phyloP scores from a whole-genome alignment of 2,113 vertebrate species.

The Vulpes ferrilata region DNA sequence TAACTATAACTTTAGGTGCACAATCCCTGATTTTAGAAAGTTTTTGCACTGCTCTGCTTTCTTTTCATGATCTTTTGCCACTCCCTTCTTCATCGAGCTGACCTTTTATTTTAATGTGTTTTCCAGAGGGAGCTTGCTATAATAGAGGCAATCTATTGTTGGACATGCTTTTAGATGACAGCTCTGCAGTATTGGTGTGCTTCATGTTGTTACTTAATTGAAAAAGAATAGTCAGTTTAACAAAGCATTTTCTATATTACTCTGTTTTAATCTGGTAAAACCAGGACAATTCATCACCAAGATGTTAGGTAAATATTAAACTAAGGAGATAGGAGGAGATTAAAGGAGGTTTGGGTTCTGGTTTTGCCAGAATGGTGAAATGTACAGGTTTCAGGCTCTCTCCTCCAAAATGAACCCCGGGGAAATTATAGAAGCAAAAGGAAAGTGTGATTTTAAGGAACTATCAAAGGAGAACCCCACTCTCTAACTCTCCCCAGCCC shows the following conservation, averaged over 20 bases:
- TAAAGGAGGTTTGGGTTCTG: neutral
- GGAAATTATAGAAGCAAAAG: neutral
- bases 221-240: conserved; percentile 44
- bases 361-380: conserved; percentile 50
- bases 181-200: neutral
- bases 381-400: neutral
- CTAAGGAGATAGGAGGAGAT: neutral
- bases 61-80: conserved; percentile 30
- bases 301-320: conserved; percentile 46
- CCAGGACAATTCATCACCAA: neutral
- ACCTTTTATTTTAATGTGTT: conserved; percentile 53
- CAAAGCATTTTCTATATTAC: neutral
- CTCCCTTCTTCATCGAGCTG: conserved; percentile 44
- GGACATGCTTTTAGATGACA: conserved; percentile 16
- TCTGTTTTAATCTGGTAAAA: conserved; percentile 46
- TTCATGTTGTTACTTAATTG: conserved; percentile 44
- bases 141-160: neutral
- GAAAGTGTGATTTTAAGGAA: neutral
- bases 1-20: neutral
- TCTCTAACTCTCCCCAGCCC: neutral
- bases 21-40: neutral
- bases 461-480: neutral
- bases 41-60: conserved; percentile 38
- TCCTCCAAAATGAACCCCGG: neutral
- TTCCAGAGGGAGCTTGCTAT: conserved; percentile 34